These are phyloP conservation scores for Potamarius usumacintae DNA, from an alignment of 2,113 vertebrate genomes.

Conservation along the genomic window DNA sequence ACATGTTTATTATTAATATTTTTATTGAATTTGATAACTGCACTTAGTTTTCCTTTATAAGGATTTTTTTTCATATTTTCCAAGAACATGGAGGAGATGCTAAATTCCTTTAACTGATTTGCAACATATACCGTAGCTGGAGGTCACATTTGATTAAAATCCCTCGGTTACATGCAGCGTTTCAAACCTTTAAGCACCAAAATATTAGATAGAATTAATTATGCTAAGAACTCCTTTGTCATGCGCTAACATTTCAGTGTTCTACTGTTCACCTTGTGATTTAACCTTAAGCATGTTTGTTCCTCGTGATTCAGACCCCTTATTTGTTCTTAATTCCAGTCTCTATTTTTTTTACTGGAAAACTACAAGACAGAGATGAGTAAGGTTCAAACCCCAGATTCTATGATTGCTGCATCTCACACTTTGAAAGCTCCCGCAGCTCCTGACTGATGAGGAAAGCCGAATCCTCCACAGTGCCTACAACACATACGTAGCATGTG, in stretches of 20 bases:
- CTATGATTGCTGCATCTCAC: constrained; percentile 57
- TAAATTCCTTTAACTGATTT: neutral
- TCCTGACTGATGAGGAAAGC: constrained; percentile 68
- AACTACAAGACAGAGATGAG: constrained; percentile 25
- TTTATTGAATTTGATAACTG: neutral
- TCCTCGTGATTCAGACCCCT: neutral
- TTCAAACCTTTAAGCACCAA: neutral
- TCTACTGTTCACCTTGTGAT: neutral
- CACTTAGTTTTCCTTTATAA: neutral
- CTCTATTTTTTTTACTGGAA: neutral
- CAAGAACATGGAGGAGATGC: neutral
- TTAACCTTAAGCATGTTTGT: neutral
- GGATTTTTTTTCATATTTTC: neutral
- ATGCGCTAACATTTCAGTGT: too few species aligned
- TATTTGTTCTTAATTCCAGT: constrained; percentile 2
- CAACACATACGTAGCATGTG: constrained; percentile 59
- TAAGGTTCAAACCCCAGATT: constrained; percentile 35
- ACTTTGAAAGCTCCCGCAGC: constrained; percentile 55
- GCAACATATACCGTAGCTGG: neutral
- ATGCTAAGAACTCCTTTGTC: neutral
- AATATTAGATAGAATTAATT: neutral
- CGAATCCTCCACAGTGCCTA: constrained; percentile 61
- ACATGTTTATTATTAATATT: neutral
- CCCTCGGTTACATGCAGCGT: neutral
- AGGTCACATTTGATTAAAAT: constrained; percentile 11